Evolutionary conservation across 1,140 invertebrate species (phyloP), one percentile per base, ranked within the genome.

Genomic region (Dinothrombium tinctorium): DNA sequence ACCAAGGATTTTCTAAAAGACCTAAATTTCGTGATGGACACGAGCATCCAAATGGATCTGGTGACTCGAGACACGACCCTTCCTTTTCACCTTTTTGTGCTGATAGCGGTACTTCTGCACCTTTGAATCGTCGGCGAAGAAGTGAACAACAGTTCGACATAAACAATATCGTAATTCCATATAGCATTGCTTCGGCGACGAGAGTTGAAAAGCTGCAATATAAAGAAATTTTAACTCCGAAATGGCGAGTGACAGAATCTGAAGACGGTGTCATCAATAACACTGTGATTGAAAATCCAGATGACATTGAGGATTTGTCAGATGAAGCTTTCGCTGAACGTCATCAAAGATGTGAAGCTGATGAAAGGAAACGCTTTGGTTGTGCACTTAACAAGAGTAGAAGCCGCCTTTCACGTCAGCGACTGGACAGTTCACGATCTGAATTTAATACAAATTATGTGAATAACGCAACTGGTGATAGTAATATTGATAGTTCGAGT

Each of bases 91-190:
- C 45, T 20, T 24, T 26, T 8, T 39, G 33, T 11, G 33, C 37
- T 8, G 41, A 46, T 8, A 28, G 14, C 9, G 15, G 29, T 36
- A 14, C n/a, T 11, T 12, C 7, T 43, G 23, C 33, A 6, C 38
- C 39, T 15, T 8, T 44, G 7, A 21, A 46, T 29, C 20, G 45
- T 20, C 22, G 49, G 3, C 37, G 47, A n/a, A 46, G 45, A 43
- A 49, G 51, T 31, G 66, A 73, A 47, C 71, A 69, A 57, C 79
- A 80, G 0, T 94, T 80, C 59, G 86, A 94, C 59, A 92, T 94
- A 56, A 81, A 94, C 62, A 92, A 92, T 61, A 92, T 94, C 59
- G 84, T 94, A 49, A 94, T 94, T 62, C 86, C 86, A 7, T 87
- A 87, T 57, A 87, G 81, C 57, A 77, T 94, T 49, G 83, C 86